Evolutionary conservation across 1,140 invertebrate genomes (phyloP).

Genomic region (Trypoxylus dichotomus): DNA sequence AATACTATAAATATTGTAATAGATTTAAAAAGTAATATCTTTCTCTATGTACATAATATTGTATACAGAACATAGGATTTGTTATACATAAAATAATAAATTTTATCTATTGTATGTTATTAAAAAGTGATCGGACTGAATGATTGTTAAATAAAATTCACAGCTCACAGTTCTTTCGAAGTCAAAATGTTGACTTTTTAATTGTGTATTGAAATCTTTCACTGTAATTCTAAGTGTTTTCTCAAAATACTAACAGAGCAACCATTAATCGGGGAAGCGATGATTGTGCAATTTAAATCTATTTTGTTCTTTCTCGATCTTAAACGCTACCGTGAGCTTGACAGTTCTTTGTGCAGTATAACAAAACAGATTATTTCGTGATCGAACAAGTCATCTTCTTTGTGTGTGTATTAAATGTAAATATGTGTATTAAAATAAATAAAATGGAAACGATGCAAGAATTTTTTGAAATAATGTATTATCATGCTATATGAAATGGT

Average conservation of each 20-base stretch:
- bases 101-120: not conserved
- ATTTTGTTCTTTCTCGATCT: no score
- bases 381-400: no score
- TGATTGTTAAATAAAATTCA: not conserved
- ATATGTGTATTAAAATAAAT: not conserved
- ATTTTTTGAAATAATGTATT: not conserved
- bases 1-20: not conserved
- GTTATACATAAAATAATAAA: slow-evolving; percentile 4
- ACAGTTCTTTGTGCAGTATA: no score
- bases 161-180: not conserved
- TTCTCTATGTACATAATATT: slow-evolving; percentile 14
- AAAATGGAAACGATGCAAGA: not conserved
- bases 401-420: not conserved
- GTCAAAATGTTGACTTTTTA: not conserved
- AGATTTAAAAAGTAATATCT: not conserved
- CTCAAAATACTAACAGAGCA: no score
- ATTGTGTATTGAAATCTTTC: no score
- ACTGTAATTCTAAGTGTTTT: no score
- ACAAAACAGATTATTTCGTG: no score
- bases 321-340: no score
- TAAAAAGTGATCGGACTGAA: not conserved
- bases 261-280: no score
- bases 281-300: no score
- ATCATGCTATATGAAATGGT: not conserved
- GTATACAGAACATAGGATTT: slow-evolving; percentile 13